phyloP scores from a whole-genome alignment of 2,888 invertebrate species.

The Apotomis turbidana region DNA sequence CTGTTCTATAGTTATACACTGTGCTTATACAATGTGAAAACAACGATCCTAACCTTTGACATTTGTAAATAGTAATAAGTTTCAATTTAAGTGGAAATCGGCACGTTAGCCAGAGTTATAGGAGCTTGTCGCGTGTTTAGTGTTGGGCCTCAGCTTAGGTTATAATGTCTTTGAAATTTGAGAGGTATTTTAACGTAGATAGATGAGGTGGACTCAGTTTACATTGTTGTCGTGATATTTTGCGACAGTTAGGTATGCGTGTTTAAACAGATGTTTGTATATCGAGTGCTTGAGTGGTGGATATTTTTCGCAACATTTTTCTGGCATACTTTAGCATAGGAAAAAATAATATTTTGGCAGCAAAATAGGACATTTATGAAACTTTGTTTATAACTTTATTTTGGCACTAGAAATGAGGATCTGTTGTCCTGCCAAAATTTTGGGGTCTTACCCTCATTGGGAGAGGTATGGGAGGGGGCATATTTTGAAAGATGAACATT shows the following conservation, averaged over 20 bases:
- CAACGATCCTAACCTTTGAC: background rate
- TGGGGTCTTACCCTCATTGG: no score
- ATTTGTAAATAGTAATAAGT: background rate
- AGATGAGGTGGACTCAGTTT: background rate
- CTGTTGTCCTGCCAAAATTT: no score
- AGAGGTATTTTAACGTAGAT: background rate
- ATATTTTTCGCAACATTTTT: no score
- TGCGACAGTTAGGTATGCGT: background rate
- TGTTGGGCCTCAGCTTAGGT: background rate
- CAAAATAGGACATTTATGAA: no score
- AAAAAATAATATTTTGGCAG: no score
- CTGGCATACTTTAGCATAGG: no score
- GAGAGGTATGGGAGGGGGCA: no score
- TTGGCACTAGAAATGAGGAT: no score
- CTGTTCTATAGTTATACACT: background rate
- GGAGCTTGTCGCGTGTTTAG: background rate
- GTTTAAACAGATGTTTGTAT: background rate
- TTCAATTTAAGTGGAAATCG: constrained; percentile 1
- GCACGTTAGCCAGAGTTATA: constrained; percentile 4
- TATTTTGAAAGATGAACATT: no score
- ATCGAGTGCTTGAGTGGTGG: no score
- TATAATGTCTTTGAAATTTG: constrained; percentile 11
- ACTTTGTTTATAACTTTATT: no score
- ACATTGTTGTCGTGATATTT: background rate
- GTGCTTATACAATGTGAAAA: background rate